Evolutionary conservation across 2,888 invertebrate species (phyloP), one percentile per base, ranked within the genome.

Genomic region (Hemistola chrysoprasaria): DNA sequence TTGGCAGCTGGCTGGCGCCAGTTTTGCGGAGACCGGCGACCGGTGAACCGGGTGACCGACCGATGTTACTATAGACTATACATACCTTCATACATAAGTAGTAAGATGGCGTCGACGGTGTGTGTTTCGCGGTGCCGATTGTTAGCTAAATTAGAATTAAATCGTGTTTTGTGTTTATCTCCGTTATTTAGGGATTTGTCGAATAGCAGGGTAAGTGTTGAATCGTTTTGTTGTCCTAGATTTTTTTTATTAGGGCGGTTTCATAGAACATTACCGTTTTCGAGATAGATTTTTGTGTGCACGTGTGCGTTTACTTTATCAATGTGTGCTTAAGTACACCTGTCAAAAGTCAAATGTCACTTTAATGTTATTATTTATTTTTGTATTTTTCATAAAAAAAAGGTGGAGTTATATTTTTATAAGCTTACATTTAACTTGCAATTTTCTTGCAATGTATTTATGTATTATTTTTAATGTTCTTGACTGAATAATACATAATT

Each of bases 81-180:
- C 47, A 49, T 57, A 62, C 53, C 32, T 55, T 33, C 46, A 28
- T 49, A 47, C 36, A 26, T 58, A 65, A 54, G 83, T 86, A 84
- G 84, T 86, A 90, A 90, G 81, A 91, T 91, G 91, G 91, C 91
- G 90, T 89, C 90, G 77, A 87, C 89, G 74, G 90, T 91, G 77
- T 90, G 91, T 82, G 89, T 90, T 78, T 90, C 90, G 78, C 82
- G 84, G 74, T 89, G 91, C 82, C 90, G 91, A 82, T 79, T 91
- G 73, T 80, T 92, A 71, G 79, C 90, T 67, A 90, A 90, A 87
- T 84, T 91, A 81, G 90, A 91, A 82, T 83, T 91, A 82, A 89
- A 89, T 82, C 90, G 90, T 81, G 87, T 78, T 71, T 82, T 88
- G 85, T 87, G 87, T 85, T 82, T 89, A 76, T 82, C 86, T 61